phyloP scores from a whole-genome alignment of 2,113 vertebrate genomes.

The Quiscalus mexicanus region DNA sequence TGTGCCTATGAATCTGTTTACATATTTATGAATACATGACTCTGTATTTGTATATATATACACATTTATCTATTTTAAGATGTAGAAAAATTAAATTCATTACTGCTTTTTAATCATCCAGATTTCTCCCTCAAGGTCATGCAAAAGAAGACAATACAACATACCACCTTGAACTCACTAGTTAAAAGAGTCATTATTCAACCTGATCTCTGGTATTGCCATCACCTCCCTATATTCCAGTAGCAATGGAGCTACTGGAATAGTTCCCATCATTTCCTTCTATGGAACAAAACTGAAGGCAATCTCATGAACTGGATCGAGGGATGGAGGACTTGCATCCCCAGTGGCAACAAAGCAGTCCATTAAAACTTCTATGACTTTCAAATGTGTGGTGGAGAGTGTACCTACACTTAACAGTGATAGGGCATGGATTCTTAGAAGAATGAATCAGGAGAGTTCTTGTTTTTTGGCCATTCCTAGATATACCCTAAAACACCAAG shows the following conservation, averaged over 20 bases:
- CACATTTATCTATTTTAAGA: background rate
- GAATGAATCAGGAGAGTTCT: background rate
- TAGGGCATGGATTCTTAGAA: slow-evolving; percentile 10
- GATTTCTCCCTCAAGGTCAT: background rate
- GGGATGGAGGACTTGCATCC: background rate
- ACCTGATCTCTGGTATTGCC: background rate
- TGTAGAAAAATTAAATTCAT: background rate
- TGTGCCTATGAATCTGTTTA: background rate
- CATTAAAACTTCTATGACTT: background rate
- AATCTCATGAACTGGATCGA: background rate
- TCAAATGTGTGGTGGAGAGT: background rate
- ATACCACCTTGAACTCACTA: background rate
- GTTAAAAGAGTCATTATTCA: background rate
- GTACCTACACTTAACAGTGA: background rate
- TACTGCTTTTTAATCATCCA: background rate
- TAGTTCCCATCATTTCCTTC: background rate
- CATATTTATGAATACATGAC: background rate
- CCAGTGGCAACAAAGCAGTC: background rate
- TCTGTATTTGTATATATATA: background rate
- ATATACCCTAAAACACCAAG: background rate
- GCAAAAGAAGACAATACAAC: background rate
- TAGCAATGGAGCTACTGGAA: background rate
- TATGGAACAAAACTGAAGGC: background rate
- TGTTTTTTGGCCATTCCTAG: background rate
- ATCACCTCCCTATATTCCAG: background rate